phyloP scores from a whole-genome alignment of 2,113 vertebrate genomes.

The Caranx melampygus region DNA sequence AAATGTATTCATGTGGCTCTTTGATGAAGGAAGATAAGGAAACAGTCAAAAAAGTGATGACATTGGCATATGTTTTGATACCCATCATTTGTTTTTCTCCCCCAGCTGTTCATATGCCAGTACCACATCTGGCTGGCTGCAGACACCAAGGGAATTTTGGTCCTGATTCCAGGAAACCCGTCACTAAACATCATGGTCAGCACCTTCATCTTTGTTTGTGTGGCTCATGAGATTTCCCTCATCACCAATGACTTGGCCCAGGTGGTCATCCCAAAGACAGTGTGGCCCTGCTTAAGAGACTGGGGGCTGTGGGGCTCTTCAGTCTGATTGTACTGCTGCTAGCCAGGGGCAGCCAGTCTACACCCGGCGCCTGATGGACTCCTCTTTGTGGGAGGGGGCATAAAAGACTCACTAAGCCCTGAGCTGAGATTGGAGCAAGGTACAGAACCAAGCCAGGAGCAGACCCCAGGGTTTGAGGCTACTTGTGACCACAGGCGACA shows the following conservation, averaged over 20 bases:
- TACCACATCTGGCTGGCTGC: constrained; percentile 99
- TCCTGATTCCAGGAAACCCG: constrained; percentile 95
- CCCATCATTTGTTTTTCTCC: constrained; percentile 35
- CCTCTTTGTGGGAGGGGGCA: background rate
- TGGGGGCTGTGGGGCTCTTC: constrained; percentile 84
- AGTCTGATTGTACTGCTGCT: constrained; percentile 86
- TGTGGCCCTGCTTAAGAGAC: constrained; percentile 88
- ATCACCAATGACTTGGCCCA: constrained; percentile 97
- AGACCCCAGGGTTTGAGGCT: constrained; percentile 7
- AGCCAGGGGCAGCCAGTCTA: constrained; percentile 44
- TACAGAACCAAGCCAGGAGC: constrained; percentile 19
- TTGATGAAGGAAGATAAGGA: background rate
- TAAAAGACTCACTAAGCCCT: background rate
- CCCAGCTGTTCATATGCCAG: constrained; percentile 97
- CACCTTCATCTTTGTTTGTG: constrained; percentile 98
- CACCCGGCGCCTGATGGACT: constrained; percentile 51
- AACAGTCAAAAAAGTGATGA: background rate
- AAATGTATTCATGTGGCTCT: background rate
- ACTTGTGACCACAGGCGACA: background rate
- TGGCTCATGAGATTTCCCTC: constrained; percentile 96
- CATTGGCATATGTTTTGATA: too few species aligned
- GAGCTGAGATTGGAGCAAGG: constrained; percentile 13
- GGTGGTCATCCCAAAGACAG: constrained; percentile 94
- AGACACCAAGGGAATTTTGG: constrained; percentile 95
- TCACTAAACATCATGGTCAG: constrained; percentile 94